Conservation (phyloP, 2,797 vertebrate species). For the Sebastes nivosus region DNA sequence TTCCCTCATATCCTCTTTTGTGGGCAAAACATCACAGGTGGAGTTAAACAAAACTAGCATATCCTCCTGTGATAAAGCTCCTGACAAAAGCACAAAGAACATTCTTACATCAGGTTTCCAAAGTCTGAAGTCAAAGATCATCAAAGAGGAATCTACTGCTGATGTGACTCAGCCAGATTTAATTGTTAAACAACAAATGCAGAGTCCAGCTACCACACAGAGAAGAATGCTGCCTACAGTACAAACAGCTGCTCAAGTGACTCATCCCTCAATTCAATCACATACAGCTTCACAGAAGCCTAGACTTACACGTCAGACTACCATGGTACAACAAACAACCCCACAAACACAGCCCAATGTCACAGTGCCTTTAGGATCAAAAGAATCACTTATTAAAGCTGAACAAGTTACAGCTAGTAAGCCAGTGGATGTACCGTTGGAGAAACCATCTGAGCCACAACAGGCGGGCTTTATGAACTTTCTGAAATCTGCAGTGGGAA, state of each 20-base stretch:
- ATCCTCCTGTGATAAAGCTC: conserved; percentile 27
- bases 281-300: conserved; percentile 71
- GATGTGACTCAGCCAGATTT: conserved; percentile 45
- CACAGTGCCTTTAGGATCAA: conserved; percentile 75
- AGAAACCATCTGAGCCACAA: conserved; percentile 75
- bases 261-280: conserved; percentile 42
- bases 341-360: conserved; percentile 48
- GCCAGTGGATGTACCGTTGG: conserved; percentile 54
- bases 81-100: conserved; percentile 69
- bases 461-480: conserved; percentile 87
- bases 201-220: conserved; percentile 38
- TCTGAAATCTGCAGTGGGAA: conserved; percentile 87
- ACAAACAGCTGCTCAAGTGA: conserved; percentile 52
- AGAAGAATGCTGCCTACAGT: conserved; percentile 72
- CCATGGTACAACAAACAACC: conserved; percentile 70
- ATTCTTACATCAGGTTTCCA: conserved; percentile 77
- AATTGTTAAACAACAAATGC: conserved; percentile 42
- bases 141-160: conserved; percentile 73
- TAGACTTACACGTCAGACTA: conserved; percentile 77
- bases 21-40: conserved; percentile 81
- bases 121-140: conserved; percentile 80
- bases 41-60: conserved; percentile 64
- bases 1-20: conserved; percentile 87
- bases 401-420: conserved; percentile 57
- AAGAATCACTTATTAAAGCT: conserved; percentile 74